phyloP scores from a whole-genome alignment of 2,797 vertebrate genomes.

The Ptychadena robeensis region DNA sequence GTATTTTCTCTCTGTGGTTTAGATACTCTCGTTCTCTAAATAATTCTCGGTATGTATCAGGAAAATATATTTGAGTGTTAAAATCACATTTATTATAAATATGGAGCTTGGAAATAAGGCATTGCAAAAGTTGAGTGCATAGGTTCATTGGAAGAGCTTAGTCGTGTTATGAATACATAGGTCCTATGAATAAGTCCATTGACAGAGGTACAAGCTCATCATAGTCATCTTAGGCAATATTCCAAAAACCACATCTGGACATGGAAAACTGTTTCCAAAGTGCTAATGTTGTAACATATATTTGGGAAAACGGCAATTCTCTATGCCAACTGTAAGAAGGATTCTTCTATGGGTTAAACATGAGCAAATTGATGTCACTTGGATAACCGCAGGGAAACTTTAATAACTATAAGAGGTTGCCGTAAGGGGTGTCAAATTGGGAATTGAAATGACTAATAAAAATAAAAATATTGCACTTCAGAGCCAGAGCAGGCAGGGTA shows the following conservation, averaged over 20 bases:
- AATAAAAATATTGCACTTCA: too few relatives aligned
- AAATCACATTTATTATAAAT: neutral
- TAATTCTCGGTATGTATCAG: neutral
- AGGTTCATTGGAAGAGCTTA: neutral
- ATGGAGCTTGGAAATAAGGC: neutral
- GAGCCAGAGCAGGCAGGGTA: too few relatives aligned
- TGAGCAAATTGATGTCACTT: too few relatives aligned
- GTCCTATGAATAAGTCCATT: slow-evolving; percentile 21
- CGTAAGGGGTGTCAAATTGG: too few relatives aligned
- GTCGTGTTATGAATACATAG: neutral
- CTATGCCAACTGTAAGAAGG: neutral
- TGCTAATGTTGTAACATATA: neutral
- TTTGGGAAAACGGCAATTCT: neutral
- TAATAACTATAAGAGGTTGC: too few relatives aligned
- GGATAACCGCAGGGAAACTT: too few relatives aligned
- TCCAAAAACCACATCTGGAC: slow-evolving; percentile 23
- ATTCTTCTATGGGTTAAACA: neutral
- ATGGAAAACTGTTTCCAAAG: neutral
- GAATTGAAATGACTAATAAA: too few relatives aligned
- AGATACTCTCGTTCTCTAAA: neutral
- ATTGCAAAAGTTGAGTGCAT: neutral
- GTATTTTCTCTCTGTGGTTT: neutral
- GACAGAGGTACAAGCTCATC: neutral
- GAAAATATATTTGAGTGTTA: too few relatives aligned
- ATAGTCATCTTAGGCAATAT: slow-evolving; percentile 19